Percentiles rank a stretch among this genome's conserved stretches.
These are phyloP conservation scores for Oryzias curvinotus DNA, from an alignment of 2,113 vertebrate genomes.

Conservation along the genomic window DNA sequence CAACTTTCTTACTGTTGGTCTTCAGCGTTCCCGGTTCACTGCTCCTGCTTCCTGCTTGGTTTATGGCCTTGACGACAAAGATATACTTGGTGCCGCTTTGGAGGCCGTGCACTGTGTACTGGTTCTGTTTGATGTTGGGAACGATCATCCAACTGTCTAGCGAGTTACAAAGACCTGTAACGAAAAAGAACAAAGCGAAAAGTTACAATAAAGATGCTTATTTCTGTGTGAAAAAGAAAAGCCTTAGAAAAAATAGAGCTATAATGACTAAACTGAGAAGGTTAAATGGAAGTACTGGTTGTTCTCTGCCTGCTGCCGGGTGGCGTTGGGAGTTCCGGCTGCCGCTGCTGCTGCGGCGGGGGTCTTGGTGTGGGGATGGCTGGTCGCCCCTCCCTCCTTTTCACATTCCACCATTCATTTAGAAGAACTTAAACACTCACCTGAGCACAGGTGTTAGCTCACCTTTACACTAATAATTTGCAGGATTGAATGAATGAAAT, in stretches of 20 bases:
- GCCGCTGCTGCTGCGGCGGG: too few relatives aligned
- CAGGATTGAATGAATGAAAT: too few relatives aligned
- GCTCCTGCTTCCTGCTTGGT: constrained; percentile 95
- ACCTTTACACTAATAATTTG: too few relatives aligned
- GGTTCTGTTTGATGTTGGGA: constrained; percentile 98
- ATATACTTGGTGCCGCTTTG: constrained; percentile 98
- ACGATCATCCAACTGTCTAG: constrained; percentile 99
- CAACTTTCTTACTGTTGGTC: constrained; percentile 91
- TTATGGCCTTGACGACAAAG: constrained; percentile 97
- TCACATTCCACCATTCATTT: too few relatives aligned
- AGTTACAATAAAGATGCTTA: not conserved
- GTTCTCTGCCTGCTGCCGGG: too few relatives aligned
- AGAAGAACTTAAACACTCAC: too few relatives aligned
- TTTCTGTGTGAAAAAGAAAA: not conserved
- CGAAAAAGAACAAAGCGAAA: not conserved
- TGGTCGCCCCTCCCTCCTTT: too few relatives aligned
- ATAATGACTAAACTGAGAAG: too few relatives aligned
- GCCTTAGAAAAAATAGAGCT: not conserved
- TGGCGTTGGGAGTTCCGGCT: too few relatives aligned
- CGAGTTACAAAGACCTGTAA: constrained; percentile 94
- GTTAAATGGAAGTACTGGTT: too few relatives aligned
- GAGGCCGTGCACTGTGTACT: constrained; percentile 96
- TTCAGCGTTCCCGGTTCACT: constrained; percentile 95
- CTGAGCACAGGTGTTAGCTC: too few relatives aligned
- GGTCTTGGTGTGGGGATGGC: too few relatives aligned